Percentiles rank a stretch among this genome's conserved stretches.
phyloP scores from a whole-genome alignment of 1,140 invertebrate genomes.

The Oryzaephilus surinamensis region DNA sequence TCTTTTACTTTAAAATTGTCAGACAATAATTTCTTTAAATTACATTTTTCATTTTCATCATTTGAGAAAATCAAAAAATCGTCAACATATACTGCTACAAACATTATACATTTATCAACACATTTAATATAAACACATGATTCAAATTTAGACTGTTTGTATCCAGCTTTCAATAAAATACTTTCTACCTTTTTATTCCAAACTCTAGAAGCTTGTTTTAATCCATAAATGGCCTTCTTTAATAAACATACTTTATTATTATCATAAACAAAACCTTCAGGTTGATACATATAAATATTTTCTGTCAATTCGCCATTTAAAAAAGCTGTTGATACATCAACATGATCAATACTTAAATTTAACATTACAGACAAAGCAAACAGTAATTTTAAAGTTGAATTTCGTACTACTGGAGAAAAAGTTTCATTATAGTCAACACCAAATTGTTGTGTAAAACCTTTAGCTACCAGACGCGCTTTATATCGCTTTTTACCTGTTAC shows the following conservation, averaged over 20 bases:
- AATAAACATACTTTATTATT: slow-evolving; percentile 4
- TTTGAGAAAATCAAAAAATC: too few species aligned
- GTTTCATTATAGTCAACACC: slow-evolving; percentile 33
- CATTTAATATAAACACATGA: too few species aligned
- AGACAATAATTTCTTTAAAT: too few species aligned
- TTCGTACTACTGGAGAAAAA: slow-evolving; percentile 24
- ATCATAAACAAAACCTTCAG: slow-evolving; percentile 11
- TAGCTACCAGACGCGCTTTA: slow-evolving; percentile 37
- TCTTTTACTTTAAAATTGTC: too few species aligned
- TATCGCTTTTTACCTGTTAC: slow-evolving; percentile 13
- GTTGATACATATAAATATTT: slow-evolving; percentile 33
- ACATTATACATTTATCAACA: background rate
- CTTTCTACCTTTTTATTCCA: slow-evolving; percentile 27
- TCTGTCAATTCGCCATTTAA: slow-evolving; percentile 34
- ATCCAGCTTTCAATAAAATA: background rate
- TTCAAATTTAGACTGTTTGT: background rate
- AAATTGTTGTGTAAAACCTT: slow-evolving; percentile 33
- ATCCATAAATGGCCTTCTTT: slow-evolving; percentile 30
- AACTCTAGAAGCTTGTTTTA: slow-evolving; percentile 27
- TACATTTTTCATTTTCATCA: too few species aligned
- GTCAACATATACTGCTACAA: background rate
- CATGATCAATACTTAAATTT: slow-evolving; percentile 24
- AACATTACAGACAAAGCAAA: slow-evolving; percentile 20
- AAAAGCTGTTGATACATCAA: slow-evolving; percentile 38
- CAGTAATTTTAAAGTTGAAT: slow-evolving; percentile 23